phyloP scores from a whole-genome alignment of 1,140 invertebrate genomes.

The Drosophila bocqueti region DNA sequence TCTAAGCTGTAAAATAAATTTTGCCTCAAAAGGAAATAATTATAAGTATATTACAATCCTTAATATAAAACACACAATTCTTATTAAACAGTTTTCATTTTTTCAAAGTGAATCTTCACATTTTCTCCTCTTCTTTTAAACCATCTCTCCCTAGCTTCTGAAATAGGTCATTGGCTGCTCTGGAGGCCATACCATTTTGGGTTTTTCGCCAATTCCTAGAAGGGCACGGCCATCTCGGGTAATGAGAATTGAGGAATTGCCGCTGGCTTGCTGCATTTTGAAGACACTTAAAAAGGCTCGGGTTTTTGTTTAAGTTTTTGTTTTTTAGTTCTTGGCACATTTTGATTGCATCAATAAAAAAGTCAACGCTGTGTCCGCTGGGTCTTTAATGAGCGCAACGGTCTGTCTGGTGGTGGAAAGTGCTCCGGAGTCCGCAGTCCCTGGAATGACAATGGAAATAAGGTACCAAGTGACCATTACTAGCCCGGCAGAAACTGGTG shows the following conservation, averaged over 20 bases:
- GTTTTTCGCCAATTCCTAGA: constrained; percentile 69
- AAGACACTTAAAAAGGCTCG: constrained; percentile 64
- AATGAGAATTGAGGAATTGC: constrained; percentile 73
- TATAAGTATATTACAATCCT: background rate
- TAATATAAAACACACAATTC: background rate
- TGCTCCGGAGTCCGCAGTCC: constrained; percentile 25
- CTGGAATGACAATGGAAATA: constrained; percentile 79
- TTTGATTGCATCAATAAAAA: constrained; percentile 81
- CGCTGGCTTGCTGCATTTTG: constrained; percentile 68
- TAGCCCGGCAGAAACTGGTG: constrained; percentile 29
- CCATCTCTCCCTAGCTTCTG: background rate
- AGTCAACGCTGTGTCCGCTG: constrained; percentile 42
- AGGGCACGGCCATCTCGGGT: constrained; percentile 42
- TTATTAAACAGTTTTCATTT: background rate
- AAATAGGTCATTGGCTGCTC: constrained; percentile 13
- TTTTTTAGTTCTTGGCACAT: constrained; percentile 50
- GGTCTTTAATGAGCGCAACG: constrained; percentile 64
- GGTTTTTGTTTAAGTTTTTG: constrained; percentile 21
- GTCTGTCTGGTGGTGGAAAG: constrained; percentile 37
- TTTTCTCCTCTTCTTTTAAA: background rate
- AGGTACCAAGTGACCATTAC: constrained; percentile 63
- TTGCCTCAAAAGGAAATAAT: background rate
- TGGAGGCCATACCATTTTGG: constrained; percentile 53
- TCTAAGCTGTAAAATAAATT: background rate
- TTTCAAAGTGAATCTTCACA: background rate